phyloP scores from a whole-genome alignment of 1,140 invertebrate species.

The Caerostris extrusa region DNA sequence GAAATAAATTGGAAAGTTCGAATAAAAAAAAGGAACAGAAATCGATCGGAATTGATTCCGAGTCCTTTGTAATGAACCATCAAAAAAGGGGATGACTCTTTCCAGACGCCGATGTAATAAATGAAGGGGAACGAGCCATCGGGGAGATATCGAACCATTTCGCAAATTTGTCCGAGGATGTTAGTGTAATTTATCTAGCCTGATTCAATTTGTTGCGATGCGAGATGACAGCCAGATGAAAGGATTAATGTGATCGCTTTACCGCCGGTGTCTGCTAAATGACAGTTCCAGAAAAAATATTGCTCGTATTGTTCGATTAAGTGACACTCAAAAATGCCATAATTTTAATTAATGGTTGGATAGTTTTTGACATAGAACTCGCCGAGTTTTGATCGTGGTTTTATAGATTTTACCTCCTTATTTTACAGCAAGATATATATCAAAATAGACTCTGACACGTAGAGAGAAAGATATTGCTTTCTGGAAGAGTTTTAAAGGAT shows the following conservation, averaged over 20 bases:
- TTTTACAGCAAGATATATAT: too few species aligned
- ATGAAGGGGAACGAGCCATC: not conserved
- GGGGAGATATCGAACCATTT: not conserved
- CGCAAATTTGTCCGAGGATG: slow-evolving; percentile 15
- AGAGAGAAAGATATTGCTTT: too few species aligned
- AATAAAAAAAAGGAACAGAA: not conserved
- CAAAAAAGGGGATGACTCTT: not conserved
- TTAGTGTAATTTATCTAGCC: not conserved
- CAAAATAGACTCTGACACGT: too few species aligned
- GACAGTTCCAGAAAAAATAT: not conserved
- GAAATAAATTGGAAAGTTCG: not conserved
- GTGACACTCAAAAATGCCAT: not conserved
- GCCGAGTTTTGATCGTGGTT: too few species aligned
- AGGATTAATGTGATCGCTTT: not conserved
- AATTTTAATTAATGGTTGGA: not conserved
- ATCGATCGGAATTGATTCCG: not conserved
- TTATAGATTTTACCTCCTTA: too few species aligned
- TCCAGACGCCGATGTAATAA: not conserved
- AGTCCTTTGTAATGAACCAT: slow-evolving; percentile 17
- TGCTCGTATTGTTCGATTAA: not conserved
- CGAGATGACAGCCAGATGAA: not conserved
- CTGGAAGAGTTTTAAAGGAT: too few species aligned
- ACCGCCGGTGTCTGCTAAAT: not conserved
- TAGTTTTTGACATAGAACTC: not conserved
- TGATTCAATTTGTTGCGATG: not conserved